A percentile compares a stretch with the other conserved stretches of the same genome.
Conservation (phyloP, 1,140 invertebrate species). For the Ostrea edulis region DNA sequence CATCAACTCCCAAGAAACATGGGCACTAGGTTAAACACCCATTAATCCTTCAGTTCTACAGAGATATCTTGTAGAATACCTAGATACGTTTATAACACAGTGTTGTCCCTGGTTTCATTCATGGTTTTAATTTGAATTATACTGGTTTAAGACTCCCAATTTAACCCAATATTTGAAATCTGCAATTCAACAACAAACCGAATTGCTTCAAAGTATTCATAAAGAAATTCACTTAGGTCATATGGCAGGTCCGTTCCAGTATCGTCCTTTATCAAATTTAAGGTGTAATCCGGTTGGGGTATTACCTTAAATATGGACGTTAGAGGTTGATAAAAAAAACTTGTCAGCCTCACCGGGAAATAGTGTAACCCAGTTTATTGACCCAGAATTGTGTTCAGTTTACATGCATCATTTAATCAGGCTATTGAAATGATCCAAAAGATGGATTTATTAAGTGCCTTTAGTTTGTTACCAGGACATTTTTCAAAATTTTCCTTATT, state of each 20-base stretch:
- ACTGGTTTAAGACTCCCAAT: too few species aligned
- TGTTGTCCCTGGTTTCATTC: too few species aligned
- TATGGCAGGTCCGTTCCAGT: neutral
- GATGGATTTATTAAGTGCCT: conserved; percentile 36
- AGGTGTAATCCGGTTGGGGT: neutral
- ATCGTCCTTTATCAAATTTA: neutral
- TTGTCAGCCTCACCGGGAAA: neutral
- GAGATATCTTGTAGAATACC: too few species aligned
- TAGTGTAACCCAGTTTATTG: neutral
- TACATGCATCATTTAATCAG: neutral
- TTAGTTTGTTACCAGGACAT: conserved; percentile 41
- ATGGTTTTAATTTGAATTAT: too few species aligned
- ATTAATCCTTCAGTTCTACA: too few species aligned
- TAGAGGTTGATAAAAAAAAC: neutral
- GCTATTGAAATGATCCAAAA: conserved; percentile 1
- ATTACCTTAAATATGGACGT: conserved; percentile 1
- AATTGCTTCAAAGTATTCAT: too few species aligned
- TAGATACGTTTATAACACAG: too few species aligned
- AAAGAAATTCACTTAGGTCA: too few species aligned
- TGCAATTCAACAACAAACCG: too few species aligned
- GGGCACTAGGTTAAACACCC: too few species aligned
- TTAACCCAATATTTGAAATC: too few species aligned
- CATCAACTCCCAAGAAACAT: too few species aligned
- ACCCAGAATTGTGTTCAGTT: neutral
- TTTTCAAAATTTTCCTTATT: conserved; percentile 36